Base-by-base conservation (phyloP, 2,888 invertebrate genomes). In the Hartigia nigra region DNA sequence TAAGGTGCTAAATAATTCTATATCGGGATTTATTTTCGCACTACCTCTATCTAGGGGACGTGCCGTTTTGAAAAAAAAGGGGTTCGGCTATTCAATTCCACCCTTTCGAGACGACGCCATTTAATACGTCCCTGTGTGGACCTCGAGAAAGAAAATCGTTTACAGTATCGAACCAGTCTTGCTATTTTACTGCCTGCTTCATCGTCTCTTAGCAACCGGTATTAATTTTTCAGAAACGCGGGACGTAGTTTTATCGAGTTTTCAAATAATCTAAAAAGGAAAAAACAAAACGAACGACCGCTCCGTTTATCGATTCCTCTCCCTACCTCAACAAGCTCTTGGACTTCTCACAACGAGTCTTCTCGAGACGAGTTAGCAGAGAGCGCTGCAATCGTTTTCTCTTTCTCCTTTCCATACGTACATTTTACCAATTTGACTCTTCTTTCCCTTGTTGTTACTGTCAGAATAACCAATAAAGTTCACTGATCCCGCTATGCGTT, bases 311-410 rank as follows among this genome's bases (percentile, higher is more conserved):
- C 55, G 55, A 55, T 55, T 55, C 23, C 55, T 55, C 14, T 55
- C 55, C 55, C 55, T 55, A 55, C 55, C 55, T 55, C 55, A 55
- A 55, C 23, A 23, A 55, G 55, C 55, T 55, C 55, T 23, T 55
- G 23, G 55, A 55, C 55, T 55, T 9, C 55, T 55, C 55, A 23
- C 55, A 55, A 55, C 55, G 55, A 55, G 55, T 9, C 55, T 55
- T 70, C 80, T 74, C 77, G 79, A 79, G 76, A 80, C 74, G 74
- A 75, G 75, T 74, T 74, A 75, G 77, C 39, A 36, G 78, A 81
- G 77, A 74, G 78, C 74, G 80, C 76, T 79, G 77, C 75, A 36
- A 74, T 39, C 35, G 34, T 77, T 37, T 32, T 77, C 36, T 31
- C 37, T 31, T 69, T 34, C 34, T 14, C 72, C 14, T 74, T 70